These are phyloP conservation scores for Pseudomyrmex gracilis DNA, from an alignment of 1,140 invertebrate genomes.

Conservation along the genomic window DNA sequence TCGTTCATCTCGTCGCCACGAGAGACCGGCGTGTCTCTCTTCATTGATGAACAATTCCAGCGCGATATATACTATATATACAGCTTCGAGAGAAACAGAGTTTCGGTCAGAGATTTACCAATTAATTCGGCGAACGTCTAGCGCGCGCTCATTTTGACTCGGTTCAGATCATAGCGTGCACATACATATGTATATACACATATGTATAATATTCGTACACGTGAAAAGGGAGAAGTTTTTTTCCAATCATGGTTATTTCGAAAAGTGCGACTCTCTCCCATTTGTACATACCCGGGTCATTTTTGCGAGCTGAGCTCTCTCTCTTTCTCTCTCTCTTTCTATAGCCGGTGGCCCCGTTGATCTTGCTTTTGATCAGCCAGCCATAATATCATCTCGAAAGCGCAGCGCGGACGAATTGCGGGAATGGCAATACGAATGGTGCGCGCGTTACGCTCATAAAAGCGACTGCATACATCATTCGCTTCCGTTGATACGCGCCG, in stretches of 20 bases:
- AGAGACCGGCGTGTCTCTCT: conserved; percentile 23
- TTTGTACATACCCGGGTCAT: conserved; percentile 28
- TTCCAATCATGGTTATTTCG: conserved; percentile 31
- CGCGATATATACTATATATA: conserved; percentile 27
- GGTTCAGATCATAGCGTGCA: too few relatives aligned
- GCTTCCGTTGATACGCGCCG: conserved; percentile 20
- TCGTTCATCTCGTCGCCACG: conserved; percentile 14
- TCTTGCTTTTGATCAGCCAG: conserved; percentile 53
- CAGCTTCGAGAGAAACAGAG: conserved; percentile 40
- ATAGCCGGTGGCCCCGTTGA: conserved; percentile 1
- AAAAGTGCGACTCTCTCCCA: conserved; percentile 18
- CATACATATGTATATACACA: too few relatives aligned
- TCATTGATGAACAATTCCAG: conserved; percentile 56
- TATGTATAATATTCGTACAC: too few relatives aligned
- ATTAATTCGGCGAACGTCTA: conserved; percentile 38
- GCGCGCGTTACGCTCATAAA: conserved; percentile 39
- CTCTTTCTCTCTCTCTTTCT: too few relatives aligned
- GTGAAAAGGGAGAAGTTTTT: background rate
- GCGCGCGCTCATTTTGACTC: background rate
- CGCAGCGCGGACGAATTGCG: background rate
- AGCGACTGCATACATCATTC: conserved; percentile 20
- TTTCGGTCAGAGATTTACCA: conserved; percentile 54
- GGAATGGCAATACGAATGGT: background rate
- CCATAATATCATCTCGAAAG: conserved; percentile 30
- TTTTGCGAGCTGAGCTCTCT: conserved; percentile 20